Base-by-base conservation (phyloP, 2,113 vertebrate genomes). In the Hemibagrus wyckioides region DNA sequence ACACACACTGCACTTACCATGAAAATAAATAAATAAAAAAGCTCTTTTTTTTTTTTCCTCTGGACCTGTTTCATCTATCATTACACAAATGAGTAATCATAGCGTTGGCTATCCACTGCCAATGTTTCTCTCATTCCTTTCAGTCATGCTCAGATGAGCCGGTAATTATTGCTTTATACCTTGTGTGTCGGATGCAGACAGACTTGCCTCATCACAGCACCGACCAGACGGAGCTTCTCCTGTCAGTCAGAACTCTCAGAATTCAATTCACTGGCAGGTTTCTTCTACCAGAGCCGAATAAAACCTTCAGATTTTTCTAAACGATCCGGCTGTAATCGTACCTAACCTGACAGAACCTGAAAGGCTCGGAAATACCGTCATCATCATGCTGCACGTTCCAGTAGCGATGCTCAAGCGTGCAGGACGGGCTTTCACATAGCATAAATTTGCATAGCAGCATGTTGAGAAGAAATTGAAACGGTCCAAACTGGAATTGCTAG, bases 151-250 rank as follows among this genome's bases (percentile, higher is more conserved):
- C 39, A 11, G 11, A 80, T 7, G 54, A 57, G 54, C 30, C 79
- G 57, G 54, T 80, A 39, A 80, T 80, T 57, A 57, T 39, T 5
- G 52, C 79, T 80, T 80, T 25, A 57, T 80, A 36, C 30, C 9
- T 80, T 79, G 75, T 30, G n/a, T 79, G 48, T 57, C 79, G 39
- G 54, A 39, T 36, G 52, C 54, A 57, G 79, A 56, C 79, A 57
- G 30, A 57, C 14, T n/a, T 30, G 15, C 4, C 17, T 79, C 48
- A 52, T 52, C 48, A 79, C 79, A 25, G 52, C 36, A 25, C 17
- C 30, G 23, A 23, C 17, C 77, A 80, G 50, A 56, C 30, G 7
- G 75, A 25, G 79, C 25, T 57, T 80, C 79, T 57, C 79, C 52
- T 39, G 33, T 80, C 33, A 80, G 21, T 80, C 75, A 79, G 30